phyloP scores from a whole-genome alignment of 1,140 invertebrate species.

The Oreohelix idahoensis region DNA sequence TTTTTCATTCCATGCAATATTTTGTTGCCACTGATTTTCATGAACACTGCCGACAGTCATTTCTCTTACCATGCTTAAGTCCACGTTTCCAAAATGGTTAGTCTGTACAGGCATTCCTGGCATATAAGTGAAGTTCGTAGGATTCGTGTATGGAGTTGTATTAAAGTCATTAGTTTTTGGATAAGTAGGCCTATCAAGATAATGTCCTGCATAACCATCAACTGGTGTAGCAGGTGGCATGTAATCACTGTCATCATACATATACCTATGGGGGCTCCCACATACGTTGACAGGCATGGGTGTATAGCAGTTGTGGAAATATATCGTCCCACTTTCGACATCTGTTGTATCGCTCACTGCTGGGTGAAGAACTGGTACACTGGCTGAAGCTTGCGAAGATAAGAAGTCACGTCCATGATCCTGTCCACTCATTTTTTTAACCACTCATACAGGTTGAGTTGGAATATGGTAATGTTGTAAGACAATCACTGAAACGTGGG shows the following conservation, averaged over 20 bases:
- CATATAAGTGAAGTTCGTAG: not conserved
- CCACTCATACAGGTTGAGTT: not conserved
- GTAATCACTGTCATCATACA: not conserved
- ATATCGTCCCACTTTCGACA: not conserved
- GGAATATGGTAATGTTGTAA: not conserved
- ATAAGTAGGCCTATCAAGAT: not conserved
- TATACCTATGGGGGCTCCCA: not conserved
- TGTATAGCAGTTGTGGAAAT: not conserved
- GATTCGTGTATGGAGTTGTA: not conserved
- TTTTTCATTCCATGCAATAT: not conserved
- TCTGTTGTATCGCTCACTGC: not conserved
- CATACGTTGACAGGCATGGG: not conserved
- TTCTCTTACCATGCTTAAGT: not conserved
- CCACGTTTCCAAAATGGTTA: not conserved
- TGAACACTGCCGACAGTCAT: not conserved
- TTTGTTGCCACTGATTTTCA: not conserved
- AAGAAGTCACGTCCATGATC: not conserved
- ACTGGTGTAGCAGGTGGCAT: not conserved
- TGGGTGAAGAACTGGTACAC: not conserved
- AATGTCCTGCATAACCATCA: not conserved
- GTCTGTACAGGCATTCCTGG: slow-evolving; percentile 14
- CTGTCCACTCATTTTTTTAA: not conserved
- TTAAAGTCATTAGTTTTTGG: not conserved
- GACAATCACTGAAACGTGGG: not conserved
- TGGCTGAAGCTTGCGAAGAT: not conserved